phyloP scores from a whole-genome alignment of 2,888 invertebrate genomes.

The Boloria selene region DNA sequence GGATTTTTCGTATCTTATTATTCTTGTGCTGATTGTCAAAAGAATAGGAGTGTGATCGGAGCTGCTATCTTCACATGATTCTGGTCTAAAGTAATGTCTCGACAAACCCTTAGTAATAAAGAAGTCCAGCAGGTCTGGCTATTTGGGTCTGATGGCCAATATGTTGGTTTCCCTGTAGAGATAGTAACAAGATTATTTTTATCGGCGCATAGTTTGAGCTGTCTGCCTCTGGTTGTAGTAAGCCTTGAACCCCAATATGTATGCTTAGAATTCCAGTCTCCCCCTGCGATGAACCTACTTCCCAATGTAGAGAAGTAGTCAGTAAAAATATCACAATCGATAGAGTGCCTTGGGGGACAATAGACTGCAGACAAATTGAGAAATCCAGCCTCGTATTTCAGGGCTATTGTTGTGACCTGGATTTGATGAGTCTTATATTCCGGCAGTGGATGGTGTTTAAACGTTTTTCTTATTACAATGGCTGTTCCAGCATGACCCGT shows the following conservation, averaged over 20 bases:
- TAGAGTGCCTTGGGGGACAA: not conserved
- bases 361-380: not conserved
- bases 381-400: not conserved
- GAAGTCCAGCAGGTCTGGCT: conserved; percentile 42
- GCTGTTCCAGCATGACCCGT: conserved; percentile 27
- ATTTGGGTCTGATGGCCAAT: conserved; percentile 41
- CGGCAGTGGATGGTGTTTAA: conserved; percentile 24
- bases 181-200: not conserved
- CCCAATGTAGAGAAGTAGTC: not conserved
- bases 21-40: not conserved
- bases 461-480: not conserved
- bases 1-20: not conserved
- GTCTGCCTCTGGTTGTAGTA: conserved; percentile 27
- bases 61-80: conserved; percentile 30
- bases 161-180: conserved; percentile 38
- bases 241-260: conserved; percentile 33
- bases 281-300: conserved; percentile 13
- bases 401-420: not conserved
- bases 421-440: conserved; percentile 9
- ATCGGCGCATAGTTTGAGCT: conserved; percentile 17
- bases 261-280: conserved; percentile 41
- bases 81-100: conserved; percentile 9
- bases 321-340: not conserved
- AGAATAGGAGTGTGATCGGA: conserved; percentile 33
- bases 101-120: conserved; percentile 30